Conservation (phyloP, 1,140 invertebrate genomes). For the Macrobrachium rosenbergii region DNA sequence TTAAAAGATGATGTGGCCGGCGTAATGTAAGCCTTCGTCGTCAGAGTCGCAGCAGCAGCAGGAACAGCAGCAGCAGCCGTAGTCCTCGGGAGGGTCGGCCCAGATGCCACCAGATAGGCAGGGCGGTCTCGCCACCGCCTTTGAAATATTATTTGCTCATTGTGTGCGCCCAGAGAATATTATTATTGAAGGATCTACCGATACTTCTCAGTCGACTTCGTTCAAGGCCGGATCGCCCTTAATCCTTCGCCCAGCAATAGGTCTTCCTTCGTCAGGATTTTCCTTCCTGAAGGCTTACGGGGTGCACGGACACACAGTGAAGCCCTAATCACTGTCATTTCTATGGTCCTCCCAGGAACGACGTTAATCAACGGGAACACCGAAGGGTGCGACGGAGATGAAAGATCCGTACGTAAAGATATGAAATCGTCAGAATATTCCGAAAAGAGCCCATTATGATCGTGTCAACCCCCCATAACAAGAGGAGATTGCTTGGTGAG, state of each 20-base stretch:
- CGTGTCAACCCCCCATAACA: constrained; percentile 64
- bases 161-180: constrained; percentile 60
- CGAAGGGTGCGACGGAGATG: too few species aligned
- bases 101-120: constrained; percentile 58
- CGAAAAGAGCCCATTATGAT: constrained; percentile 56
- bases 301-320: too few species aligned
- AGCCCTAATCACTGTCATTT: too few species aligned
- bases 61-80: too few species aligned
- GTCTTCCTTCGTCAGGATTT: too few species aligned
- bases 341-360: too few species aligned
- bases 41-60: too few species aligned
- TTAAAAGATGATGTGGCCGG: constrained; percentile 49
- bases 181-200: constrained; percentile 56
- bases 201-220: constrained; percentile 13
- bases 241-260: background rate
- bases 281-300: too few species aligned
- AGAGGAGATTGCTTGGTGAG: constrained; percentile 62
- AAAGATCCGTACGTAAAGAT: constrained; percentile 14
- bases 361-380: too few species aligned
- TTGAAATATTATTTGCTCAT: constrained; percentile 63
- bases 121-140: constrained; percentile 40
- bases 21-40: constrained; percentile 39
- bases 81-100: constrained; percentile 43
- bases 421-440: constrained; percentile 51
- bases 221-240: background rate